Percentiles rank a stretch among this genome's conserved stretches.
phyloP scores from a whole-genome alignment of 2,113 vertebrate species.

The Myxocyprinus asiaticus region DNA sequence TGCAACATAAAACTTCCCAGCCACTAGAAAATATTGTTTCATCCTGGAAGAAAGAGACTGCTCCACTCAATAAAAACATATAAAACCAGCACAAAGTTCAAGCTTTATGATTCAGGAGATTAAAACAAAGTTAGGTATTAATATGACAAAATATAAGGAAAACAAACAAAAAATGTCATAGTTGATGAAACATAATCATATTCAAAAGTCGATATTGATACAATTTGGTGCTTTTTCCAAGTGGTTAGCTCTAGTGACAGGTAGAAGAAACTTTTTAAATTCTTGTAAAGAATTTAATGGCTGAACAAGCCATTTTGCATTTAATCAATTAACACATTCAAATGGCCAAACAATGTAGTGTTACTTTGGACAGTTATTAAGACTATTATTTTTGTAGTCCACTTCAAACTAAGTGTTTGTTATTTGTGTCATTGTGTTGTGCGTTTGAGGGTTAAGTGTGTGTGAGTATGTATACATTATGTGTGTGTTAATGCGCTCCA shows the following conservation, averaged over 20 bases:
- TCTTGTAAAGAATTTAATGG: not conserved
- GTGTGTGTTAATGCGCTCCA: conserved; percentile 54
- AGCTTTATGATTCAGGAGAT: not conserved
- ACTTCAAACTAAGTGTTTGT: not conserved
- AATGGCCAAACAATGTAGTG: not conserved
- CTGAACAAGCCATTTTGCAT: not conserved
- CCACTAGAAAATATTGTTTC: conserved; percentile 52
- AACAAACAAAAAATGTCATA: too few relatives aligned
- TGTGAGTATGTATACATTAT: conserved; percentile 15
- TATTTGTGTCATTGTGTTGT: conserved; percentile 22
- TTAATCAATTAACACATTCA: too few relatives aligned
- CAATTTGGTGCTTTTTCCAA: too few relatives aligned
- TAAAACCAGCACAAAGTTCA: not conserved
- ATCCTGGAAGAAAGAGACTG: conserved; percentile 35
- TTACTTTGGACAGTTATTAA: not conserved
- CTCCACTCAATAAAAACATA: conserved; percentile 58
- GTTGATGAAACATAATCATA: too few relatives aligned
- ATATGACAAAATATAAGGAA: not conserved
- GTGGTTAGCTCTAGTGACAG: too few relatives aligned
- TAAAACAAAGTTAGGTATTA: conserved; percentile 3
- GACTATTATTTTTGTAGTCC: not conserved
- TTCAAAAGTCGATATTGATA: too few relatives aligned
- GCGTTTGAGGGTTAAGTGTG: conserved; percentile 16
- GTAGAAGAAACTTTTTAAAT: too few relatives aligned
- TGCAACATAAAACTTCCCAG: conserved; percentile 67